Conservation (phyloP, 2,888 invertebrate genomes). For the Papilio protenor region DNA sequence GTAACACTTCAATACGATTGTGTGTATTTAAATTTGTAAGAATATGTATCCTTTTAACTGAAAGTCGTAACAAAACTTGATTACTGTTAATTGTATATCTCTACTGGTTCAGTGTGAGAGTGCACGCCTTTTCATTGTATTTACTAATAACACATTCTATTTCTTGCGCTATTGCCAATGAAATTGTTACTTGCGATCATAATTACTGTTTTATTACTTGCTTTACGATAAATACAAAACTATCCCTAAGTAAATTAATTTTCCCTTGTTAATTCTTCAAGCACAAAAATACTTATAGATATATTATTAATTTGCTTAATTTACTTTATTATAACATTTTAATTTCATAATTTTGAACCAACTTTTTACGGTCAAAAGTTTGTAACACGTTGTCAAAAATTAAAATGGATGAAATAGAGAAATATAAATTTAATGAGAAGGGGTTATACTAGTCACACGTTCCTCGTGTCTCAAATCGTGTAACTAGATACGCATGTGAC, state of each 20-base stretch:
- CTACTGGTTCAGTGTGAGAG: neutral
- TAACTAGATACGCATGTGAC: constrained; percentile 6
- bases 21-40: neutral
- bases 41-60: neutral
- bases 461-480: constrained; percentile 9
- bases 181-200: constrained; percentile 17
- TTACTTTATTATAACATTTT: too few relatives aligned
- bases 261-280: neutral
- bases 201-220: constrained; percentile 16
- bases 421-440: neutral
- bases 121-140: constrained; percentile 13
- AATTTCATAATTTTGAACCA: too few relatives aligned
- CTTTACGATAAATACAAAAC: neutral
- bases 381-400: neutral
- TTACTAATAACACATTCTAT: constrained; percentile 2
- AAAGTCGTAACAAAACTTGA: neutral
- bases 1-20: neutral
- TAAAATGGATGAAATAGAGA: neutral
- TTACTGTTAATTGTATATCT: neutral
- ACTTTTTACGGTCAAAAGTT: too few relatives aligned
- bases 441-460: neutral
- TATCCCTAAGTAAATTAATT: neutral
- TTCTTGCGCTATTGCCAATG: neutral
- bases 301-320: neutral
- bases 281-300: neutral